Evolutionary conservation across 2,888 invertebrate species (phyloP).

Genomic region (Scaptomyza flava): DNA sequence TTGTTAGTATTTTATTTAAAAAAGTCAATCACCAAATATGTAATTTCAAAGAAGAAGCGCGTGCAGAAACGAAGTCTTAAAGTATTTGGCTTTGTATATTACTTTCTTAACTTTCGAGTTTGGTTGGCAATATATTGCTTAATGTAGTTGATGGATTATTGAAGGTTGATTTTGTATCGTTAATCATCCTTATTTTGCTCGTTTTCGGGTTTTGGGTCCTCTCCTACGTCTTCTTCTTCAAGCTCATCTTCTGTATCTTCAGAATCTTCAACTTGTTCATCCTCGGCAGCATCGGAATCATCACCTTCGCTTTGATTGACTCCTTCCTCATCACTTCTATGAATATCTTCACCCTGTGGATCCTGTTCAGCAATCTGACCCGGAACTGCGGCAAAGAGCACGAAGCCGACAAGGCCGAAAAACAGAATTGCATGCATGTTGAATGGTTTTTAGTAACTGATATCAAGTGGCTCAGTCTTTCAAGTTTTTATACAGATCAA

Average conservation of each 20-base stretch:
- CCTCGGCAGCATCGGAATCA: background rate
- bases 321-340: background rate
- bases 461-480: slow-evolving; percentile 11
- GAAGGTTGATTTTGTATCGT: background rate
- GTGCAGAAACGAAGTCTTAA: too few species aligned
- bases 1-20: background rate
- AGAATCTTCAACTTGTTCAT: background rate
- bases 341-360: background rate
- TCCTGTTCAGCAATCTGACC: slow-evolving; percentile 3
- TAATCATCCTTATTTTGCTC: slow-evolving; percentile 1
- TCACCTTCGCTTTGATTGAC: background rate
- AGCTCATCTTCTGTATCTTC: background rate
- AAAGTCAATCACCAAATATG: background rate
- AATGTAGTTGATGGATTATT: slow-evolving; percentile 2
- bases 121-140: background rate
- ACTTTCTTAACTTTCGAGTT: slow-evolving; percentile 6
- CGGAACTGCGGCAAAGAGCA: slow-evolving; percentile 47
- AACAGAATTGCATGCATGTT: slow-evolving; percentile 60
- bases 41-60: background rate
- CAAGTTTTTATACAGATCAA: slow-evolving; percentile 50
- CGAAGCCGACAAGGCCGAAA: slow-evolving; percentile 62
- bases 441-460: slow-evolving; percentile 52
- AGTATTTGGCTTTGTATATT: too few species aligned
- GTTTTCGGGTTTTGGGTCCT: background rate
- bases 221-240: background rate